phyloP scores from a whole-genome alignment of 2,113 vertebrate genomes.

The Vicugna pacos region DNA sequence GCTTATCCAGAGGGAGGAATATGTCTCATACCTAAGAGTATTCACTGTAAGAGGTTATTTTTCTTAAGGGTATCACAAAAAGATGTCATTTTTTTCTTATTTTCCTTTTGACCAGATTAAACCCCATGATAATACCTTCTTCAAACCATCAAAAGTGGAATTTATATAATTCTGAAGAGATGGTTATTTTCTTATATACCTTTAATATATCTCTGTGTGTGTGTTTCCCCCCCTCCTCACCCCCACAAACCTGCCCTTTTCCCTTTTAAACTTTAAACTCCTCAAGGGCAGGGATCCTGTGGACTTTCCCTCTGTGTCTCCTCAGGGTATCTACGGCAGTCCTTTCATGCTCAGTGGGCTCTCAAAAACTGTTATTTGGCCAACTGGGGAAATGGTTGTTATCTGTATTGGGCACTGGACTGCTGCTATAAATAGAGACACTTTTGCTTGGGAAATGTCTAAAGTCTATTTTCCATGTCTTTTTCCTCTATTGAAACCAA shows the following conservation, averaged over 20 bases:
- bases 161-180: neutral
- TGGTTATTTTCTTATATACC: neutral
- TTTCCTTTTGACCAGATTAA: conserved; percentile 37
- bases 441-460: conserved; percentile 24
- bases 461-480: conserved; percentile 1
- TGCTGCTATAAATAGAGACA: conserved; percentile 47
- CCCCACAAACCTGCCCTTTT: neutral
- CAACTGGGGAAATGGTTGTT: conserved; percentile 40
- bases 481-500: conserved; percentile 22
- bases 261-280: conserved; percentile 50
- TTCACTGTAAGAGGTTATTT: neutral
- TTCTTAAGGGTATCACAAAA: neutral
- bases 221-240: fast-evolving
- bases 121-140: neutral
- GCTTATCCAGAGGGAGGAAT: neutral
- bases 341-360: neutral
- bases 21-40: neutral
- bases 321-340: neutral
- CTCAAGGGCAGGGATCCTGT: neutral
- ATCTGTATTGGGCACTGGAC: neutral
- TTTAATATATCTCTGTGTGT: neutral
- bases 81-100: neutral
- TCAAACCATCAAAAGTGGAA: neutral
- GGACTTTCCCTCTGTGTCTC: neutral
- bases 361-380: neutral